These are phyloP conservation scores for Myanophis thanlyinensis DNA, from an alignment of 2,113 vertebrate genomes.

Conservation along the genomic window DNA sequence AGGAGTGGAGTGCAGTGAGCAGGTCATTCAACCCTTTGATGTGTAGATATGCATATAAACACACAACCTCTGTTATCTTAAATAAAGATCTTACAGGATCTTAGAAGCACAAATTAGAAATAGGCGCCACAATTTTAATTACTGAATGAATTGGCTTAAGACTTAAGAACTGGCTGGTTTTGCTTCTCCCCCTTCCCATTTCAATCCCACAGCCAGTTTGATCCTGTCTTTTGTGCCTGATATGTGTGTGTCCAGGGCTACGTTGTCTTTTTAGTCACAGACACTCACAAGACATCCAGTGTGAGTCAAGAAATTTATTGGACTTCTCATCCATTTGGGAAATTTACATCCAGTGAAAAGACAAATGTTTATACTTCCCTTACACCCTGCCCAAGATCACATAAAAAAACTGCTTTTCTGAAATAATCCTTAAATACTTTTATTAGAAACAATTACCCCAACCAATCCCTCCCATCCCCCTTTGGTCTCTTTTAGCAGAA, in stretches of 20 bases:
- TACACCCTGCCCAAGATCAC: conserved; percentile 31
- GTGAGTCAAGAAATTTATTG: conserved; percentile 60
- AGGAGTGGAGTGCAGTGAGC: background rate
- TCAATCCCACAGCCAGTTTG: too few species aligned
- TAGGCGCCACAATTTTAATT: too few species aligned
- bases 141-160: background rate
- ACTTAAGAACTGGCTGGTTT: background rate
- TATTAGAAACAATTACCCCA: conserved; percentile 15
- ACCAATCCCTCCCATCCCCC: conserved; percentile 30
- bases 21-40: background rate
- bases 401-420: conserved; percentile 52
- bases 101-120: background rate
- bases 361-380: conserved; percentile 43
- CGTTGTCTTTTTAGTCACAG: background rate
- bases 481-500: background rate
- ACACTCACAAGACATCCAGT: background rate
- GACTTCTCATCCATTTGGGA: conserved; percentile 26
- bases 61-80: background rate
- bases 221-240: background rate
- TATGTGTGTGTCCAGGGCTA: too few species aligned
- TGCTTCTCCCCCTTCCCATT: too few species aligned
- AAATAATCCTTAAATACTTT: conserved; percentile 68
- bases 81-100: background rate
- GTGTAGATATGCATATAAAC: background rate
- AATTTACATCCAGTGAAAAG: conserved; percentile 63